Conservation (phyloP, 2,797 vertebrate species). For the Myripristis jacobus region DNA sequence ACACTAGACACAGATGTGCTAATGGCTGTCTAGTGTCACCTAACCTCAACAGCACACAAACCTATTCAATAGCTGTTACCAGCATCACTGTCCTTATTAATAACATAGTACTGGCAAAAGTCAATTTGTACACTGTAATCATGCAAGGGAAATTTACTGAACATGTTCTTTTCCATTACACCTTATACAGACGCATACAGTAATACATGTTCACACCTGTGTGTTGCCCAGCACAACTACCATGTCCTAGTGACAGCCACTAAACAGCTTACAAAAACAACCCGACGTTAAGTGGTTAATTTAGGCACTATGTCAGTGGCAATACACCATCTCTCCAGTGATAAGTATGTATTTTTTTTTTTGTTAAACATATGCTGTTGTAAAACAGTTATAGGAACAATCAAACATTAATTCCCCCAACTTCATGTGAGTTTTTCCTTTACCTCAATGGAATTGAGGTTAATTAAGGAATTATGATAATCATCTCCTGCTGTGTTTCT, state of each 20-base stretch:
- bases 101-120: neutral
- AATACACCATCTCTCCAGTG: no score
- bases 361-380: no score
- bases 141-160: neutral
- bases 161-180: no score
- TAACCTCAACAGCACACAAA: slow-evolving; percentile 23
- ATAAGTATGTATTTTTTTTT: no score
- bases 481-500: no score
- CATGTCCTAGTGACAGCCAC: neutral
- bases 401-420: no score
- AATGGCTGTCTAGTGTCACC: slow-evolving; percentile 41
- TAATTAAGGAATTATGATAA: no score
- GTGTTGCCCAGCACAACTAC: neutral
- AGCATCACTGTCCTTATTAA: neutral
- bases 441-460: no score
- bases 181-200: neutral
- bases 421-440: no score
- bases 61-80: slow-evolving; percentile 8
- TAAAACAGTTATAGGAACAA: no score
- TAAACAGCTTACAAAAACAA: neutral
- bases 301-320: no score
- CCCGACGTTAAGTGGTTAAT: neutral
- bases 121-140: slow-evolving; percentile 1
- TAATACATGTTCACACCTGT: neutral
- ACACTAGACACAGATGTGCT: slow-evolving; percentile 27